A percentile compares a stretch with the other conserved stretches of the same genome.
Evolutionary conservation across 1,140 invertebrate species (phyloP).

Genomic region (Drosophila azteca): DNA sequence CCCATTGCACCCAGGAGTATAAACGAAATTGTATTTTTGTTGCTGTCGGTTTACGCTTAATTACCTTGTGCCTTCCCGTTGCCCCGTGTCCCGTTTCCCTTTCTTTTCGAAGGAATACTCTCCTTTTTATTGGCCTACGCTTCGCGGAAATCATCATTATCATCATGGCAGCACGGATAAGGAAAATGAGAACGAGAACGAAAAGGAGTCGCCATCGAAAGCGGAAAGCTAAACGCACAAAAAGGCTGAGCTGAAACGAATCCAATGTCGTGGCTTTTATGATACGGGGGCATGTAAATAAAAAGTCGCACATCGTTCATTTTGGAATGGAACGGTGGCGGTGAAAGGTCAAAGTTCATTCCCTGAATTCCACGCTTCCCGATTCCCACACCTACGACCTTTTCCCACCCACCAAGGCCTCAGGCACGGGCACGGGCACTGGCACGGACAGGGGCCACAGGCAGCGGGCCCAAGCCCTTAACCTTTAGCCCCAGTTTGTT

Average conservation of each 20-base stretch:
- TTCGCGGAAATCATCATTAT: constrained; percentile 53
- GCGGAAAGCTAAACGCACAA: too few relatives aligned
- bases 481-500: constrained; percentile 19
- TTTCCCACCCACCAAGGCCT: too few relatives aligned
- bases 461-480: too few relatives aligned
- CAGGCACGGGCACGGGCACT: too few relatives aligned
- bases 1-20: constrained; percentile 43
- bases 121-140: constrained; percentile 24
- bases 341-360: constrained; percentile 49
- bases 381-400: too few relatives aligned
- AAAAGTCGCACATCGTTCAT: constrained; percentile 5
- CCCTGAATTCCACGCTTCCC: too few relatives aligned
- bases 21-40: constrained; percentile 50
- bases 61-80: constrained; percentile 44
- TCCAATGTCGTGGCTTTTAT: constrained; percentile 34
- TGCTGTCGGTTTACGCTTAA: constrained; percentile 61
- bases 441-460: too few relatives aligned
- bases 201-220: constrained; percentile 2
- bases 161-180: too few relatives aligned
- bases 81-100: constrained; percentile 36
- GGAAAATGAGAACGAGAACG: not conserved
- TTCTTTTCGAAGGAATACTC: constrained; percentile 32
- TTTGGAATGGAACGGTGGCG: not conserved
- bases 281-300: constrained; percentile 45
- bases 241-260: too few relatives aligned